Evolutionary conservation across 1,140 invertebrate genomes (phyloP), one percentile per base, ranked within the genome.

Genomic region (Pemphigus obesinymphae): DNA sequence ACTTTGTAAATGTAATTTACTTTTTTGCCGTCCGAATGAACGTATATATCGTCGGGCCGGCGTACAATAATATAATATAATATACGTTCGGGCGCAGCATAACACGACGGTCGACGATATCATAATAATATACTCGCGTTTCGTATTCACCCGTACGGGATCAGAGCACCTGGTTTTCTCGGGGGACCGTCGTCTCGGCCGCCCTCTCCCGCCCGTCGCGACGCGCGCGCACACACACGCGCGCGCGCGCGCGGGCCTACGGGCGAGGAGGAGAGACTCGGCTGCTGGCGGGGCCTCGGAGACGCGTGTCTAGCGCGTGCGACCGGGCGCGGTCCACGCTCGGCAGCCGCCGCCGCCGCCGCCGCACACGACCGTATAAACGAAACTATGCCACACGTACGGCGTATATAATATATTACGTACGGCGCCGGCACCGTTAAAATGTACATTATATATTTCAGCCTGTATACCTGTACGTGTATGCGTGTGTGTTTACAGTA

Each of bases 251-350:
- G 11, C 11, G 13, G 13, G 15, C 29, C n/a, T n/a, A n/a, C n/a
- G n/a, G 58, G 0, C 0, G 4, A 29, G 29, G 26, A 29, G 70
- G 1, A 50, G 43, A 50, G 43, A 17, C n/a, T n/a, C n/a, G n/a
- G n/a, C n/a, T 11, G 43, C 26, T 13, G 26, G 70, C 23, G 45
- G 70, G 26, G 43, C 26, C 8, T 0, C 70, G 43, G 26, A 73
- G 76, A 61, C 76, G 76, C 76, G 76, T 80, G 76, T 80, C 76
- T 80, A 80, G 76, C 76, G 76, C 76, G 76, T 80, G 76, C 76
- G 73, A 55, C 50, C 73, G 48, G 29, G 4, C 37, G 10, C 29
- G 45, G 15, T 23, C 11, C 43, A 20, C 29, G n/a, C 17, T 11
- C 73, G 13, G 8, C 73, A 7, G 8, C 72, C 48, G 48, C 72